Evolutionary conservation across 2,888 invertebrate genomes (phyloP), one percentile per base, ranked within the genome.

Genomic region (Drosophila lutescens): DNA sequence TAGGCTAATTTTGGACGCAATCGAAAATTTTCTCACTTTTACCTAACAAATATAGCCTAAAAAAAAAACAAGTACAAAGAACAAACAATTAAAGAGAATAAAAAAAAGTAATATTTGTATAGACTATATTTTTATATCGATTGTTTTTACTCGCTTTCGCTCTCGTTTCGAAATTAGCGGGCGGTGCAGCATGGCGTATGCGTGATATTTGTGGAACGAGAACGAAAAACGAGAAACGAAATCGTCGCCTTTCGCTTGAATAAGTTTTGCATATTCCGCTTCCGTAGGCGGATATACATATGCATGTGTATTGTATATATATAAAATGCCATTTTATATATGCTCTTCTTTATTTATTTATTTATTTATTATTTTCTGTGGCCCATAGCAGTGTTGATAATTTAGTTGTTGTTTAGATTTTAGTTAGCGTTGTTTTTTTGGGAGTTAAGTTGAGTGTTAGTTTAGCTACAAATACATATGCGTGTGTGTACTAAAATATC

Each of bases 1-100:
- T 63, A 46, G 71, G 60, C 53, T 61, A 59, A 43, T 58, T 76
- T 72, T 67, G 80, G 86, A 80, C 80, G 82, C 71, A 82, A 80
- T 85, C 50, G 38, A 79, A 73, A 65, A 38, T 54, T 36, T 68
- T 68, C 69, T 67, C 65, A 44, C 65, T 53, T 62, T 36, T 59
- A 58, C 50, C 43, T 65, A 65, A 65, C 58, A 62, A 66, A 66
- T 46, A 51, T 32, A 17, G 36, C 34, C 23, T 34, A 23, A 44
- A 32, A 50, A 61, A 43, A 41, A 23, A 9, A 10, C n/a, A n/a
- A n/a, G 8, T 13, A 12, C 38, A 58, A 30, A 58, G 23, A 51
- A 49, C 23, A 60, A 43, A 54, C 26, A 46, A 47, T n/a, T 54
- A 12, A 30, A 38, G 36, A 54, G 36, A 38, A 40, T 57, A 38